Evolutionary conservation across 2,113 vertebrate species (phyloP).

Genomic region (Zapornia atra): DNA sequence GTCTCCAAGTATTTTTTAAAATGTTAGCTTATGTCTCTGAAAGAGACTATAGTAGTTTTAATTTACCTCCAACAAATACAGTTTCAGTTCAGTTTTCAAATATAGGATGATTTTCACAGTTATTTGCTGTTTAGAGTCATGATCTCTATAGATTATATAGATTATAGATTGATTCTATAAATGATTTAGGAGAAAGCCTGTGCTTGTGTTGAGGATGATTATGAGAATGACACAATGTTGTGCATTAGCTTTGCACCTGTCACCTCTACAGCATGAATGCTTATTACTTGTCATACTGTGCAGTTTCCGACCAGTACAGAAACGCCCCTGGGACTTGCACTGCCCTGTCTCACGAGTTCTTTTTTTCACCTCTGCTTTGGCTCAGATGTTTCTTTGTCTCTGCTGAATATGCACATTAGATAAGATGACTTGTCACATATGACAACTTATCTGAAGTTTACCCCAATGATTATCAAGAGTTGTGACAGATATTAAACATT

Average conservation of each 20-base stretch:
- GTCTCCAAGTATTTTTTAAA: background rate
- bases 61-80: background rate
- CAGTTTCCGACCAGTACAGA: background rate
- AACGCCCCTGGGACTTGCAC: background rate
- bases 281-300: background rate
- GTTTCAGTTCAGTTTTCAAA: background rate
- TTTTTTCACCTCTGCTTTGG: background rate
- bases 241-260: background rate
- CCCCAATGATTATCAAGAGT: background rate
- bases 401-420: background rate
- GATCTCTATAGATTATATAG: no score
- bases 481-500: background rate
- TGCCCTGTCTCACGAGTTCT: background rate
- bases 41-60: background rate
- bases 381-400: background rate
- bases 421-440: background rate
- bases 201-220: background rate
- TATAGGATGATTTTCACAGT: background rate
- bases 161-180: background rate
- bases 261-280: background rate
- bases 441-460: background rate
- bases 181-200: background rate
- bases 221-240: background rate
- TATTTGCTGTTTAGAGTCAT: background rate
- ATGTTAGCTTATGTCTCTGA: background rate